Conservation (phyloP, 2,797 vertebrate genomes). For the Eremophila alpestris region DNA sequence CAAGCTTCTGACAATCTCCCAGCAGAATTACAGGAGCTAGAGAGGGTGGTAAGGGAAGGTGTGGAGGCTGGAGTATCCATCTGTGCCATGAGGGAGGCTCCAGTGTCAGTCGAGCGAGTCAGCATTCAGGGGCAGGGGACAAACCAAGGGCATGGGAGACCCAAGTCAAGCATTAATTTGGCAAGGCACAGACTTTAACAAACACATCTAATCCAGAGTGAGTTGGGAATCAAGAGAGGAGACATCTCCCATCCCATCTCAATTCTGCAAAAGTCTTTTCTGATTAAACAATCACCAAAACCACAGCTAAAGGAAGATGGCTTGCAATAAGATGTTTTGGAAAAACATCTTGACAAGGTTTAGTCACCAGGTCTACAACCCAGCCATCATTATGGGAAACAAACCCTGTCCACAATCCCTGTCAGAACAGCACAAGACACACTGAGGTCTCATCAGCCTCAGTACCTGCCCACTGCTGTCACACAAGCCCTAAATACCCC, state of each 20-base stretch:
- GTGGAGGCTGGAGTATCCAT: neutral
- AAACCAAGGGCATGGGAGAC: neutral
- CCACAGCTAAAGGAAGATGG: neutral
- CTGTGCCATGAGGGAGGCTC: neutral
- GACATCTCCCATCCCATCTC: neutral
- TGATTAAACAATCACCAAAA: neutral
- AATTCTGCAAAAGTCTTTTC: neutral
- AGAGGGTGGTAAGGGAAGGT: neutral
- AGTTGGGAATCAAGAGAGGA: neutral
- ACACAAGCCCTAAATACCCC: neutral
- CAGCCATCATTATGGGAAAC: neutral
- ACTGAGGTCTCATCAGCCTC: neutral
- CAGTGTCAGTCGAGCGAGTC: neutral
- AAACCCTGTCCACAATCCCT: neutral
- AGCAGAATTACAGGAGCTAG: neutral
- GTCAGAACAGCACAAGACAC: neutral
- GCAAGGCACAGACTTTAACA: neutral
- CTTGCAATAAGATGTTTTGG: neutral
- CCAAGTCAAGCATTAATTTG: neutral
- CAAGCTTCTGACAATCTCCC: neutral
- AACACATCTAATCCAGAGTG: neutral
- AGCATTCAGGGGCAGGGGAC: neutral
- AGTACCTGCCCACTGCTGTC: neutral
- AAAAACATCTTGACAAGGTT: neutral
- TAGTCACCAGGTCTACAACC: neutral